These are phyloP conservation scores for Phasianus colchicus DNA, from an alignment of 2,113 vertebrate species.

Conservation along the genomic window DNA sequence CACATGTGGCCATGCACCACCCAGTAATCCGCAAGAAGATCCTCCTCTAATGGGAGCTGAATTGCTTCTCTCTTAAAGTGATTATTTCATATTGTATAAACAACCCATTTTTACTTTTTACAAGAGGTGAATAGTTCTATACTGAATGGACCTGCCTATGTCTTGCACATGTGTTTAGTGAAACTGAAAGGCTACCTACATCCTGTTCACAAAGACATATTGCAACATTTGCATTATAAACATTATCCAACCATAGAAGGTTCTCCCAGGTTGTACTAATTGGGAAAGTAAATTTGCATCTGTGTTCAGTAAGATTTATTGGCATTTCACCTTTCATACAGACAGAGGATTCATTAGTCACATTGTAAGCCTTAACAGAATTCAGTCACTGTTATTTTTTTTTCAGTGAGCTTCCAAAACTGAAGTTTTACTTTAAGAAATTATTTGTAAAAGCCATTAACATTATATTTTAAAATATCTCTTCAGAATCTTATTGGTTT, in stretches of 20 bases:
- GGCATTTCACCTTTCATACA: neutral
- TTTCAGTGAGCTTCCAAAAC: neutral
- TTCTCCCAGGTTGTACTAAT: neutral
- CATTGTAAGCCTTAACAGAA: neutral
- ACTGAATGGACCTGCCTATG: neutral
- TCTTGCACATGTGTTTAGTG: neutral
- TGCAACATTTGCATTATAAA: neutral
- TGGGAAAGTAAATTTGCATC: neutral
- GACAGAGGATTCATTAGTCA: neutral
- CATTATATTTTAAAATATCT: neutral
- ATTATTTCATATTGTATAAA: neutral
- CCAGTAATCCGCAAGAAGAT: neutral
- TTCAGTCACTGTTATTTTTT: neutral
- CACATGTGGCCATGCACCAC: neutral
- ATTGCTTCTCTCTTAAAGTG: neutral
- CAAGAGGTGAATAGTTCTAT: neutral
- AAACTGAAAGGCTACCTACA: neutral
- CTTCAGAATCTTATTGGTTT: neutral
- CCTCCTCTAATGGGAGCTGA: neutral
- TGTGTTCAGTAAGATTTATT: neutral
- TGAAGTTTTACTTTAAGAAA: neutral
- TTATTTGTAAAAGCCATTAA: rapidly evolving
- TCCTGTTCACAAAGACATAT: neutral
- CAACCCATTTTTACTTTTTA: neutral
- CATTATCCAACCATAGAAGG: neutral